A percentile compares a stretch with the other conserved stretches of the same genome.
Conservation (phyloP, 2,797 vertebrate genomes). For the Zalophus californianus region DNA sequence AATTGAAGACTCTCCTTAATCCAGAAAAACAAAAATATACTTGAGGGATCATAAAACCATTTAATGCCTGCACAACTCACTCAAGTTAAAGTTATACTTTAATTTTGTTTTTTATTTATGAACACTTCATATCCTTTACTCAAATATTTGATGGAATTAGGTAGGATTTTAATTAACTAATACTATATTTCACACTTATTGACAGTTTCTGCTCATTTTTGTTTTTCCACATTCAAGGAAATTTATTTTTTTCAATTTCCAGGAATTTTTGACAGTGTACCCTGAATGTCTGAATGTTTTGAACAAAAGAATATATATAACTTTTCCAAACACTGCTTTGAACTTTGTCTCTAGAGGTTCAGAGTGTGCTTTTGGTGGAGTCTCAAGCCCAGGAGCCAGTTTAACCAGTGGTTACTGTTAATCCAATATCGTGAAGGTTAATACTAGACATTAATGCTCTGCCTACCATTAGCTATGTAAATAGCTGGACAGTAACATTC, state of each 20-base stretch:
- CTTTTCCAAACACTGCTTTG: constrained; percentile 13
- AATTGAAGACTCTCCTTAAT: background rate
- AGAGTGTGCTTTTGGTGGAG: background rate
- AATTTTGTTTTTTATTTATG: background rate
- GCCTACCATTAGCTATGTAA: background rate
- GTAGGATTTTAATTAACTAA: background rate
- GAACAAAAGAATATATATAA: background rate
- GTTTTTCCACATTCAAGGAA: background rate
- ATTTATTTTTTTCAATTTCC: constrained; percentile 51
- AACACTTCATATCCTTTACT: background rate
- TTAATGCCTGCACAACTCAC: background rate
- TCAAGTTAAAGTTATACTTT: background rate
- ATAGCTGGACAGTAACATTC: background rate
- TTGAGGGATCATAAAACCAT: background rate
- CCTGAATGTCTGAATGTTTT: constrained; percentile 16
- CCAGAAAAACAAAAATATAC: background rate
- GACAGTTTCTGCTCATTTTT: constrained; percentile 9
- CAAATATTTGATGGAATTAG: constrained; percentile 35
- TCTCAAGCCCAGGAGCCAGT: background rate
- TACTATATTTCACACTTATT: background rate
- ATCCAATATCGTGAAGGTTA: background rate
- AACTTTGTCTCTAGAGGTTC: constrained; percentile 13
- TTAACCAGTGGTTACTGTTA: background rate
- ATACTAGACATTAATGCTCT: background rate
- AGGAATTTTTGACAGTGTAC: background rate